phyloP scores from a whole-genome alignment of 2,888 invertebrate species.

The Horisme vitalbata region DNA sequence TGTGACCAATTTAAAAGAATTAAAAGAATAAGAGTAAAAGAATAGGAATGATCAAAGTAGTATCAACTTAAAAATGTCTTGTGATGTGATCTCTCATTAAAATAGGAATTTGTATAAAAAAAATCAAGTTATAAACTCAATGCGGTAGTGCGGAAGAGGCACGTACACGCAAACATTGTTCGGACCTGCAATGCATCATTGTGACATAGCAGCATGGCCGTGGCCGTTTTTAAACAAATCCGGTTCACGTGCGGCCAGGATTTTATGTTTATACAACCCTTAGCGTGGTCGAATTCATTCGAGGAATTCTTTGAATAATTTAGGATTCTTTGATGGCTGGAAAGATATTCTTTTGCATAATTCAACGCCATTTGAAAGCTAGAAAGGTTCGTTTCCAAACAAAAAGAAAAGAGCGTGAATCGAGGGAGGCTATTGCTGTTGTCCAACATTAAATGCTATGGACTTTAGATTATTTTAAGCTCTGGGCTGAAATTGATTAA shows the following conservation, averaged over 20 bases:
- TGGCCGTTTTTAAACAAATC: slow-evolving; percentile 26
- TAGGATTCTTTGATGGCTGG: background rate
- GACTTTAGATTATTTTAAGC: too few relatives aligned
- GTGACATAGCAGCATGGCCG: slow-evolving; percentile 36
- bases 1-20: too few relatives aligned
- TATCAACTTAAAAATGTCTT: slow-evolving; percentile 18
- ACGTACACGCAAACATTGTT: slow-evolving; percentile 54
- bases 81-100: slow-evolving; percentile 1
- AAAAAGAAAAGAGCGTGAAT: too few relatives aligned
- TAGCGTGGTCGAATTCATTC: background rate
- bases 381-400: too few relatives aligned
- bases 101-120: slow-evolving; percentile 11
- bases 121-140: slow-evolving; percentile 18
- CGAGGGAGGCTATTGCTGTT: too few relatives aligned
- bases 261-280: slow-evolving; percentile 5
- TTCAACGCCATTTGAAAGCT: background rate
- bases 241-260: slow-evolving; percentile 24
- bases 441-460: background rate
- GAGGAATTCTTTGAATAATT: slow-evolving; percentile 4
- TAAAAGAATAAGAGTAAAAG: too few relatives aligned
- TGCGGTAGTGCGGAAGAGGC: slow-evolving; percentile 40
- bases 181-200: slow-evolving; percentile 68
- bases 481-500: background rate
- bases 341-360: slow-evolving; percentile 1
- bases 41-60: too few relatives aligned